Base-by-base conservation (phyloP, 2,113 vertebrate species). In the Tautogolabrus adspersus region DNA sequence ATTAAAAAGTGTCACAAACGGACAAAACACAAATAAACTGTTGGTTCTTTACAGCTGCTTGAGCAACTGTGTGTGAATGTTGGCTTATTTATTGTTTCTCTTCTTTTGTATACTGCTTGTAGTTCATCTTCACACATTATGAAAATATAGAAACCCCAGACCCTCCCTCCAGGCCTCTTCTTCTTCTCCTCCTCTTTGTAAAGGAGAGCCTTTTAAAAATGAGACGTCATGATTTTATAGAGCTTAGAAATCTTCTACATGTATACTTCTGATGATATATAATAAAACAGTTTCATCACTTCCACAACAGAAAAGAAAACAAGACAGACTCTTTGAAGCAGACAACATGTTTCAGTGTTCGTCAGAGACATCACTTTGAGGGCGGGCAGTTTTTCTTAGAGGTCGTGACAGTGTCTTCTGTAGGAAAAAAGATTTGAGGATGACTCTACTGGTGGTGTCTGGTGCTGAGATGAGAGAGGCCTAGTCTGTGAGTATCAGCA, bases 261-360 rank as follows among this genome's bases (percentile, higher is more conserved):
- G 64, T 87, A 87, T 75, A 91, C 58, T 74, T 91, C 71, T 81
- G 79, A 77, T 86, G 69, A 86, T 75, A 71, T 71, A 85, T 63
- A 85, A 86, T 79, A 84, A 87, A 91, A 89, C 82, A 81, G 83
- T 84, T 77, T 74, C n/a, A 77, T 83, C 78, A 93, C 87, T 79
- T 88, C 21, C 87, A 93, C 89, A 82, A 93, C 72, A 77, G 86
- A 89, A 91, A 92, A 72, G 77, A 88, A 79, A 82, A 83, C 72
- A 88, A 77, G 75, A 82, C 68, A 26, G 67, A 78, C 40, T 44
- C 82, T 72, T 8, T 67, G 61, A 89, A 82, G 76, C 82, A 69
- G 87, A 92, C 76, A 55, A 92, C 76, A 51, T 52, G 49, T 21
- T n/a, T 52, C 49, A 52, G 49, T 52, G 49, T 52, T 52, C 19